Base-by-base conservation (phyloP, 2,797 vertebrate genomes). In the Sebastolobus altivelis region DNA sequence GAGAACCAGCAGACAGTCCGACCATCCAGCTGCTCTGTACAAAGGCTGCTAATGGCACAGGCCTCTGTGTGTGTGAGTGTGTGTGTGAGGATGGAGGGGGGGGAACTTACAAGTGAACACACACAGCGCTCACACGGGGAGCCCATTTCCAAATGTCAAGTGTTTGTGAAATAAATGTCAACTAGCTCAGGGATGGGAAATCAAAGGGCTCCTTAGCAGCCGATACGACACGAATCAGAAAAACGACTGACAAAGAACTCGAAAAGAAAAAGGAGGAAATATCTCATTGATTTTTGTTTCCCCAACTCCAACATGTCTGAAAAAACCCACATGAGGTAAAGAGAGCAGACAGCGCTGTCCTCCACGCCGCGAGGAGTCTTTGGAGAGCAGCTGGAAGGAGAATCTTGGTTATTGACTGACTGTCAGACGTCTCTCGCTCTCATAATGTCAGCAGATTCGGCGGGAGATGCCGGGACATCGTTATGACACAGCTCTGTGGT, bases 131-230 rank as follows among this genome's bases (percentile, higher is more conserved):
- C 72, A 62, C 82, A 72, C 73, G 68, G 68, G 78, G 65, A 87
- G 82, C 71, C 73, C 54, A 65, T 86, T 85, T 92, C 79, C 70
- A 94, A 93, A 93, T 93, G 92, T 93, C 92, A 94, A 93, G 90
- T 92, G 91, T 89, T 93, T 86, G 83, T 87, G 79, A 68, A 92
- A 86, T 90, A 90, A 93, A 94, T 94, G 92, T 93, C 92, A 93
- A 77, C 80, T n/a, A 67, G 88, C 87, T 86, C 49, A 69, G 84
- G 74, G 82, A 91, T 14, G 78, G 82, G 84, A 79, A 93, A 85
- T 90, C 86, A 88, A 87, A 91, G 70, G 16, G 66, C 77, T 81
- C 38, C 80, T 91, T 43, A 60, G 69, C 77, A 65, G 86, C 65
- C 52, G 63, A 56, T 71, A 67, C 16, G 11, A 62, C 68, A 27